Percentiles rank a stretch among this genome's conserved stretches.
Conservation (phyloP, 2,113 vertebrate genomes). For the Oxyura jamaicensis region DNA sequence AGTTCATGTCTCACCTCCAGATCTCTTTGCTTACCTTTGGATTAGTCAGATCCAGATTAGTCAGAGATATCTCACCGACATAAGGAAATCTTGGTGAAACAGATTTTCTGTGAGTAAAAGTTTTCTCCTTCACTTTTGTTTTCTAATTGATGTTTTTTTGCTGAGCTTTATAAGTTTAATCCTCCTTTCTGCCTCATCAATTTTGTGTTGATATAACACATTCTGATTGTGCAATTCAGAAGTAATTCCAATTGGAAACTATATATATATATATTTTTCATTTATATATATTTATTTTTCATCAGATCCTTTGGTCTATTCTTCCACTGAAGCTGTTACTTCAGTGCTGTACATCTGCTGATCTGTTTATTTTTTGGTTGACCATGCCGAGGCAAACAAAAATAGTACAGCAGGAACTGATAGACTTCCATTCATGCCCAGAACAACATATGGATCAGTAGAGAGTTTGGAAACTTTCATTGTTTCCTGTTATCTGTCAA, state of each 20-base stretch:
- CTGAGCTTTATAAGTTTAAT: not conserved
- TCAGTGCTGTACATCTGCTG: not conserved
- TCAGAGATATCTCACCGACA: not conserved
- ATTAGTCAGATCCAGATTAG: not conserved
- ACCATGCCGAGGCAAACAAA: not conserved
- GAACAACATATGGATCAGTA: not conserved
- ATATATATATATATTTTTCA: not conserved
- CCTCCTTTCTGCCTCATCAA: not conserved
- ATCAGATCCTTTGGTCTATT: not conserved
- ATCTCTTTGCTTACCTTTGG: not conserved
- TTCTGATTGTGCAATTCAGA: not conserved
- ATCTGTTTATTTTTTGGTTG: conserved; percentile 16
- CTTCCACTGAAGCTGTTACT: not conserved
- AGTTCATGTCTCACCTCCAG: not conserved
- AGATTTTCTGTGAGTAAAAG: not conserved
- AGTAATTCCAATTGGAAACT: not conserved
- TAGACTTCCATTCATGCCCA: not conserved
- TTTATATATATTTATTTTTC: not conserved
- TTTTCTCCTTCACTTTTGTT: not conserved
- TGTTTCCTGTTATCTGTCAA: conserved; percentile 22
- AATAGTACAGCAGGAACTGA: not conserved
- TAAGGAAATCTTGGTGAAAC: not conserved
- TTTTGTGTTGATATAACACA: not conserved
- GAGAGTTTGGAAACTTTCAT: conserved; percentile 15
- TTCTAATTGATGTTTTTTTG: not conserved